Evolutionary conservation across 2,113 vertebrate genomes (phyloP), one percentile per base, ranked within the genome.

Genomic region (Chrysochloris asiatica): DNA sequence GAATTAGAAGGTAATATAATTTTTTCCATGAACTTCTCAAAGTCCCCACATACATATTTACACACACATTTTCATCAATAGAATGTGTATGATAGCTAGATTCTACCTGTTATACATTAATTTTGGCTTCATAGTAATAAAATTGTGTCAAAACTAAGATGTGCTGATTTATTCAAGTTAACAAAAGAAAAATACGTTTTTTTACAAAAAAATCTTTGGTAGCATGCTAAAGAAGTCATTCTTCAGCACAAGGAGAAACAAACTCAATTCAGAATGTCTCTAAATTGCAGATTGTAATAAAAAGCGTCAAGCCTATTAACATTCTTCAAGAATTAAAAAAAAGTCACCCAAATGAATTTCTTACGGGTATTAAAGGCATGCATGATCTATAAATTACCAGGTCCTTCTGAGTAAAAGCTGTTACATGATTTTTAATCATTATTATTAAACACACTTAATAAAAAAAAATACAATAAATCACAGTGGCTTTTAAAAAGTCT

Each of bases 381-480:
- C 38, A 67, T 45, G 13, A 78, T 21, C n/a, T 95, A 6, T 93
- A 47, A 94, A 86, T 94, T 93, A 84, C 82, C 90, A 96, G 63
- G 72, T 45, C 83, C 81, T 48, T 48, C 14, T 89, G 38, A 28
- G 89, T 89, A 69, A 86, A 63, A 93, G 33, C 67, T 87, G n/a
- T 84, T 75, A 85, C 0, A 8, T 94, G 43, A 93, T 48, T 91
- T 63, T 89, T 94, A 96, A 93, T 90, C 43, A 36, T 83, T 75
- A 80, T 88, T 73, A 73, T 61, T 54, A 92, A 84, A 95, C 65
- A 85, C 71, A 83, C 30, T 84, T 86, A 78, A 89, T 76, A 65
- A n/a, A 17, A 17, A 56, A 65, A 71, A 43, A 88, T n/a, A 43
- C 79, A 54, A n/a, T 12, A 69, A 77, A 63, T 82, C 28, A 93